Percentiles rank a stretch among this genome's conserved stretches.
Evolutionary conservation across 1,140 invertebrate genomes (phyloP).

Genomic region (Tribolium castaneum): DNA sequence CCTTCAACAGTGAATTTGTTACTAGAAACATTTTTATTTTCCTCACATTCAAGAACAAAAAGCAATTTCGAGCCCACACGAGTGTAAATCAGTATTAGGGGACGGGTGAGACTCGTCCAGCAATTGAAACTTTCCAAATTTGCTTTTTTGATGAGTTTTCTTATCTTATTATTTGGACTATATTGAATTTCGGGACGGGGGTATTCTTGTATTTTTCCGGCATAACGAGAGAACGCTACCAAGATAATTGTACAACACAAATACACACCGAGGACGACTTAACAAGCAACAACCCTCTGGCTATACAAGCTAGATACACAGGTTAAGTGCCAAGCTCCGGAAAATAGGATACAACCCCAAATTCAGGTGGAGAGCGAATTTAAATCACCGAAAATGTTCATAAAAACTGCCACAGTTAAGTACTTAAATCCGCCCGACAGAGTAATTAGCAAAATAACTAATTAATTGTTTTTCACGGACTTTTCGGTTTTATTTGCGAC

Average conservation of each 20-base stretch:
- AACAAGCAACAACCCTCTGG: constrained; percentile 24
- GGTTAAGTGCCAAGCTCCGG: constrained; percentile 15
- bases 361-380: not conserved
- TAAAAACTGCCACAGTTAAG: not conserved
- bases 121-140: not conserved
- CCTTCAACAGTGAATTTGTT: constrained; percentile 45
- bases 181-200: constrained; percentile 23
- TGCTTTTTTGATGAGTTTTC: constrained; percentile 29
- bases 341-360: not conserved
- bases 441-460: not conserved
- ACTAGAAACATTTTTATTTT: constrained; percentile 43
- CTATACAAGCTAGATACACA: constrained; percentile 16
- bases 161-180: constrained; percentile 34
- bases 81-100: not conserved
- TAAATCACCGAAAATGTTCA: not conserved
- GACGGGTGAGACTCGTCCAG: not conserved
- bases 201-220: not conserved
- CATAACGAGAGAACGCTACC: constrained; percentile 2
- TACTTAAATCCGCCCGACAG: not conserved
- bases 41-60: constrained; percentile 5
- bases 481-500: not conserved
- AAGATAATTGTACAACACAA: constrained; percentile 12
- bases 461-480: not conserved
- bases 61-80: not conserved
- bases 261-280: constrained; percentile 21